These are phyloP conservation scores for Bombus picipes DNA, from an alignment of 1,140 invertebrate species.

Conservation along the genomic window DNA sequence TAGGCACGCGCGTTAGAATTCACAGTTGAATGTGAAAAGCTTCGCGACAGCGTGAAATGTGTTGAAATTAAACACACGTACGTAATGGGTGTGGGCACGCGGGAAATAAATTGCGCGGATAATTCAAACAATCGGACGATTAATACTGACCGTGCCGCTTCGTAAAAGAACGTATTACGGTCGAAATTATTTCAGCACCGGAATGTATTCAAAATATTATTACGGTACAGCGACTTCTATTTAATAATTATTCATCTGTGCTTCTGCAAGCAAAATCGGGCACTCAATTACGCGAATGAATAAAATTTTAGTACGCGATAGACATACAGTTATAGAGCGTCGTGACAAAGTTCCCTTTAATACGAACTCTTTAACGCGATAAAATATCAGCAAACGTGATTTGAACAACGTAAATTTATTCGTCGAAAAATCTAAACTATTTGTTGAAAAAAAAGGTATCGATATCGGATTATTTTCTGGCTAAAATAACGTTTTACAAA, in stretches of 20 bases:
- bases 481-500: not conserved
- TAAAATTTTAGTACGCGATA: not conserved
- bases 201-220: constrained; percentile 54
- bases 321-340: not conserved
- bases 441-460: not conserved
- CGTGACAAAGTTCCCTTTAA: not conserved
- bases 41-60: constrained; percentile 32
- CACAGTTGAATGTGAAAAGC: constrained; percentile 41
- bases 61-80: constrained; percentile 43
- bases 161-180: constrained; percentile 57
- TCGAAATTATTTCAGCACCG: constrained; percentile 47
- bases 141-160: constrained; percentile 36
- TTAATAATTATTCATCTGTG: constrained; percentile 52
- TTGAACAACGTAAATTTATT: not conserved
- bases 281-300: not conserved
- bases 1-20: constrained; percentile 39
- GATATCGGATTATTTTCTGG: not conserved
- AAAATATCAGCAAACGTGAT: not conserved
- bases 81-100: constrained; percentile 8
- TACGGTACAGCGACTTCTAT: constrained; percentile 42
- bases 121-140: constrained; percentile 58
- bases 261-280: not conserved
- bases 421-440: not conserved
- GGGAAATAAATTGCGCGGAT: constrained; percentile 54
- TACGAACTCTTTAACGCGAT: too few relatives aligned